A percentile compares a stretch with the other conserved stretches of the same genome.
Conservation (phyloP, 2,888 invertebrate species). For the Laspeyria flexula region DNA sequence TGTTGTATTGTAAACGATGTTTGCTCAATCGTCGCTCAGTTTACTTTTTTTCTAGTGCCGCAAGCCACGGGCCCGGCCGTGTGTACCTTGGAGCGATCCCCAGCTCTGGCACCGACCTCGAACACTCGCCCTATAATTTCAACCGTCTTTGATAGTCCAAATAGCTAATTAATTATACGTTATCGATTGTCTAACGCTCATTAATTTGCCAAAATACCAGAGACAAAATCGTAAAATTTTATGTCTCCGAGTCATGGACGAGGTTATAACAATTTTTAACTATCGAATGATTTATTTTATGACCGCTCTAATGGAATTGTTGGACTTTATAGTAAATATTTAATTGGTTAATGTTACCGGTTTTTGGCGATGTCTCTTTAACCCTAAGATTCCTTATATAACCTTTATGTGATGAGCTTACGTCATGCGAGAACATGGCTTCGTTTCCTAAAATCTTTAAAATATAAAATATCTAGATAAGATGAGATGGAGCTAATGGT, state of each 20-base stretch:
- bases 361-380: constrained; percentile 51
- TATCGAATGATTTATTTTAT: constrained; percentile 67
- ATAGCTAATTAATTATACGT: constrained; percentile 44
- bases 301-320: constrained; percentile 57
- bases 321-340: constrained; percentile 58
- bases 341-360: constrained; percentile 62
- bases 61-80: constrained; percentile 20
- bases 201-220: constrained; percentile 64
- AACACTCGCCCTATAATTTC: constrained; percentile 29
- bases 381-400: constrained; percentile 35
- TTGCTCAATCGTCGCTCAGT: constrained; percentile 51
- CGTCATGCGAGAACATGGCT: constrained; percentile 16
- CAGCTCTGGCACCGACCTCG: constrained; percentile 27
- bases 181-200: constrained; percentile 54
- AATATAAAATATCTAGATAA: constrained; percentile 4
- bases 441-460: background rate
- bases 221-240: constrained; percentile 66
- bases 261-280: constrained; percentile 63
- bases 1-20: constrained; percentile 49
- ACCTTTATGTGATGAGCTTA: constrained; percentile 24
- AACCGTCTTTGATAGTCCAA: constrained; percentile 18
- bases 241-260: constrained; percentile 55
- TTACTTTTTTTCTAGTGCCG: constrained; percentile 54
- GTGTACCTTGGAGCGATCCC: constrained; percentile 26
- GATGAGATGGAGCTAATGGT: background rate